Percentiles rank a stretch among this genome's conserved stretches.
phyloP scores from a whole-genome alignment of 2,888 invertebrate species.

The Anagyrus pseudococci region DNA sequence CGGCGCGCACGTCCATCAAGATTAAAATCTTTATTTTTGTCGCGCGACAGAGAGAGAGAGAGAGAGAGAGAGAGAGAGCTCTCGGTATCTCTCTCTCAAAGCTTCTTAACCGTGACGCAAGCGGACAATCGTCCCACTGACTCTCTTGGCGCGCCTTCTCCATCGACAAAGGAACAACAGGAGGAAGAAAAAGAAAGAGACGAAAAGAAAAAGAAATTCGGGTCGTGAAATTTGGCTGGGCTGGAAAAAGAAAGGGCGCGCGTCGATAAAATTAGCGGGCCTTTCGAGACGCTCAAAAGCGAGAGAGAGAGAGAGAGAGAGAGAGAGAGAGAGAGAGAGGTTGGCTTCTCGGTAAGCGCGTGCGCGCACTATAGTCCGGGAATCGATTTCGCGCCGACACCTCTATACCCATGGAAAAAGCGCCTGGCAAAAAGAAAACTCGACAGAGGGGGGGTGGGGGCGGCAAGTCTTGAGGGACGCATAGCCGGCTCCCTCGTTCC shows the following conservation, averaged over 20 bases:
- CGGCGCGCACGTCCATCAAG: neutral
- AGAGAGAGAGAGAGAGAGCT: constrained; percentile 8
- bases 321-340: too few species aligned
- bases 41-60: neutral
- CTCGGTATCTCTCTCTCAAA: neutral
- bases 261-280: constrained; percentile 16
- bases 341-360: neutral
- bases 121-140: constrained; percentile 13
- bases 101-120: constrained; percentile 12
- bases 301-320: too few species aligned
- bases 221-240: constrained; percentile 21
- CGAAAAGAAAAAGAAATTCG: constrained; percentile 17
- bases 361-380: neutral
- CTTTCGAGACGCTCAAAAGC: too few species aligned
- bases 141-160: neutral
- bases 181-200: too few species aligned
- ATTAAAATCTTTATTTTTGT: constrained; percentile 10
- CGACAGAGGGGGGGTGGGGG: too few species aligned
- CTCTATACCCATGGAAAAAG: too few species aligned
- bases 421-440: too few species aligned
- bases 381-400: constrained; percentile 30
- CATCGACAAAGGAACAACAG: too few species aligned
- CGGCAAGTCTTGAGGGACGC: too few species aligned
- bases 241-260: neutral
- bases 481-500: too few species aligned